phyloP scores from a whole-genome alignment of 2,888 invertebrate species.

The Yponomeuta plumbellus region DNA sequence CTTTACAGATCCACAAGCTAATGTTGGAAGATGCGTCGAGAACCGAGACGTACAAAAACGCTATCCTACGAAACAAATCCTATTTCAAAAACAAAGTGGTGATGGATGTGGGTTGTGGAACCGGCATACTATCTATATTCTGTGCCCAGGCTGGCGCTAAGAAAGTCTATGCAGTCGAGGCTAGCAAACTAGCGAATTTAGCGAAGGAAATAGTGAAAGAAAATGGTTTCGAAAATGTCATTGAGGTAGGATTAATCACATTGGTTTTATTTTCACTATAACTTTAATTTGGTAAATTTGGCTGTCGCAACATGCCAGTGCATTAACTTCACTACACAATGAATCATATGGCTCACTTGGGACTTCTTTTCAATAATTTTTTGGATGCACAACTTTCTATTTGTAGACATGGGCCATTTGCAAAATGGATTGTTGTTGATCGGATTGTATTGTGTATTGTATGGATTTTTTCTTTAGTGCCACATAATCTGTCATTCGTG shows the following conservation, averaged over 20 bases:
- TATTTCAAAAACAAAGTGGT: slow-evolving; percentile 86
- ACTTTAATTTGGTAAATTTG: too few species aligned
- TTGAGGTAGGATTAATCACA: slow-evolving; percentile 70
- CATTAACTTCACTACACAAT: too few species aligned
- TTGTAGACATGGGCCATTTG: too few species aligned
- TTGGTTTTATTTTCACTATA: too few species aligned
- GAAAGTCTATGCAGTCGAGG: slow-evolving; percentile 91
- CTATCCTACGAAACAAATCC: slow-evolving; percentile 81
- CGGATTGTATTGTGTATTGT: too few species aligned
- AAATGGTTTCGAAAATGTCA: slow-evolving; percentile 80
- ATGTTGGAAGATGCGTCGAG: slow-evolving; percentile 88
- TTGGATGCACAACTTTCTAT: too few species aligned
- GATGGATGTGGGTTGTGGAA: slow-evolving; percentile 91
- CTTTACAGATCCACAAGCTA: slow-evolving; percentile 82
- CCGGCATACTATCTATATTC: slow-evolving; percentile 92
- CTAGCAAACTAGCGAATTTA: slow-evolving; percentile 81
- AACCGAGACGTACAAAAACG: slow-evolving; percentile 86
- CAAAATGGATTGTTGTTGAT: too few species aligned
- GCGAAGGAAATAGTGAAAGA: slow-evolving; percentile 81
- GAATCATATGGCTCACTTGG: too few species aligned
- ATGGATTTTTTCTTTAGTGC: too few species aligned
- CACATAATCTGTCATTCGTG: too few species aligned
- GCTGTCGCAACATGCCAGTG: too few species aligned
- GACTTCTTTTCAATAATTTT: too few species aligned
- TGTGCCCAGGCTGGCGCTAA: slow-evolving; percentile 93